Evolutionary conservation across 2,113 vertebrate genomes (phyloP), one percentile per base, ranked within the genome.

Genomic region (Tetrao urogallus): DNA sequence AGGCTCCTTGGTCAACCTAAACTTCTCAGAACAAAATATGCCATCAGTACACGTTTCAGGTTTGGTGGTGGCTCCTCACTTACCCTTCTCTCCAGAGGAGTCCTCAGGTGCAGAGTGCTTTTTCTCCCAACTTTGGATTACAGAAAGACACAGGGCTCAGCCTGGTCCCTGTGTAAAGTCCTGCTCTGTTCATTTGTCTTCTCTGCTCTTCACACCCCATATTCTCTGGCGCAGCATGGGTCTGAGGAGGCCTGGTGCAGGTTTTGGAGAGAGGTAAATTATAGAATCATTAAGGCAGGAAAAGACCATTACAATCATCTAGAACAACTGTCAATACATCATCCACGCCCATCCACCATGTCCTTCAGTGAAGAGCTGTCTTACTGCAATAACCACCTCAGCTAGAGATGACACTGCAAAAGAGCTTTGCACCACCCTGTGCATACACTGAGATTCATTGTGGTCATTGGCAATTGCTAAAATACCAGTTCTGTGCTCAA

Each of bases 181-280:
- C n/a, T 60, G 30, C 30, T 18, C n/a, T 52, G 60, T 70, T 27
- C 0, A 0, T 64, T 32, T 82, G 30, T 64, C 18, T 10, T 1
- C 19, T 45, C 21, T 78, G 57, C 13, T 38, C 10, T 32, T 10
- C 6, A 2, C 5, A n/a, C 30, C 34, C 38, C 10, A 14, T 22
- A 0, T 72, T 92, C 72, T 21, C 38, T 67, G 56, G 30, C 56
- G 10, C 36, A 77, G 40, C 8, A 2, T 1, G 2, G 60, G 65
- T 40, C 3, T 5, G 1, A 15, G 77, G 43, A 30, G 61, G 27
- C 60, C 60, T 88, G 86, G 40, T 45, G 67, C 54, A 47, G 72
- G 27, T 65, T 81, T 70, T 45, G 57, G 27, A 28, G 22, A 28
- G 22, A 27, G 54, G 38, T 36, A 22, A 50, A 50, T 50, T 22